Conservation (phyloP, 2,113 vertebrate genomes). For the Thymallus thymallus region DNA sequence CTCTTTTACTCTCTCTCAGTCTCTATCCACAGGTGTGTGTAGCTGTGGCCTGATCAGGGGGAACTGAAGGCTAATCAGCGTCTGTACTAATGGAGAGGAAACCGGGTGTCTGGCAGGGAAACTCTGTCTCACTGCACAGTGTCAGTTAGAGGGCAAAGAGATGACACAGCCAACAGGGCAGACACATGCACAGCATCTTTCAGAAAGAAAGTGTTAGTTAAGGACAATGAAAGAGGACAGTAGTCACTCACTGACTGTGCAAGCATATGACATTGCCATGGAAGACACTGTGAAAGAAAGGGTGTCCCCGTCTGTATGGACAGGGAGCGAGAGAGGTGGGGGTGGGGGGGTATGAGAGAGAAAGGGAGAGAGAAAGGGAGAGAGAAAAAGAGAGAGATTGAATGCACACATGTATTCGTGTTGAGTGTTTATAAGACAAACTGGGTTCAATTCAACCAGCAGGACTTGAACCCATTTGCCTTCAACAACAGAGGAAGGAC, state of each 20-base stretch:
- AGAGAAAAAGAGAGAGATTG: conserved; percentile 23
- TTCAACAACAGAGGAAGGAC: conserved; percentile 62
- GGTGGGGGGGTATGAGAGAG: conserved; percentile 8
- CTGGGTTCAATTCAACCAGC: conserved; percentile 51
- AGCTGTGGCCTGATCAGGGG: conserved; percentile 47
- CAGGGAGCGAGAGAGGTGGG: background rate
- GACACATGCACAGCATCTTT: conserved; percentile 39
- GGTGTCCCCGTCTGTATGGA: background rate
- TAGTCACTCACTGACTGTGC: background rate
- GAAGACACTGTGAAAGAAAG: conserved; percentile 36
- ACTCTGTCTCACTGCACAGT: conserved; percentile 33
- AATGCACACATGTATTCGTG: conserved; percentile 33
- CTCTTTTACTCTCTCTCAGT: background rate
- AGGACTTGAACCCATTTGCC: conserved; percentile 56
- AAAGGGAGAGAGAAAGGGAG: background rate
- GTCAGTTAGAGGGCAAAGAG: conserved; percentile 52
- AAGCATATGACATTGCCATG: conserved; percentile 12
- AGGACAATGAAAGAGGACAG: background rate
- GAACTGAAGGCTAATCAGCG: conserved; percentile 43
- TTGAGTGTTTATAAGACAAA: conserved; percentile 42
- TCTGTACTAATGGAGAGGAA: conserved; percentile 59
- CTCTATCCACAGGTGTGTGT: conserved; percentile 59
- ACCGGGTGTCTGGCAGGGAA: conserved; percentile 47
- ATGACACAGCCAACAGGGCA: conserved; percentile 44
- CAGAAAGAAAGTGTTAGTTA: background rate